These are phyloP conservation scores for Virgularia gustaviana DNA, from an alignment of 92 coral and sea anemone species.

Conservation along the genomic window DNA sequence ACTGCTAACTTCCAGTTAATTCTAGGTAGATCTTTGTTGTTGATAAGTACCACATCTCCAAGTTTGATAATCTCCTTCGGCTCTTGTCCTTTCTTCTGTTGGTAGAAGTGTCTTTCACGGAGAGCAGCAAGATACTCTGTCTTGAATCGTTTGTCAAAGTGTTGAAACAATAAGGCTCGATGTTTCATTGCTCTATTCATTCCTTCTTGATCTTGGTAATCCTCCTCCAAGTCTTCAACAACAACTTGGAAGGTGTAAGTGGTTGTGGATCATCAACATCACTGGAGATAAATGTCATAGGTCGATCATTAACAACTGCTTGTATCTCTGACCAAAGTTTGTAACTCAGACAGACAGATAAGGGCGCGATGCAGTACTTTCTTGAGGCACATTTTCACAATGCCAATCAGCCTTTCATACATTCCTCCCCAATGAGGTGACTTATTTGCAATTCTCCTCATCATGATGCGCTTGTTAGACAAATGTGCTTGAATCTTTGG, in stretches of 20 bases:
- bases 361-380: conserved; percentile 40
- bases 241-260: conserved; percentile 34
- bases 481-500: too few relatives aligned
- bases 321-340: conserved; percentile 42
- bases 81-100: conserved; percentile 35
- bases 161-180: conserved; percentile 26
- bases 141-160: conserved; percentile 49
- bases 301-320: conserved; percentile 51
- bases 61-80: conserved; percentile 31
- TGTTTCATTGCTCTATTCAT: conserved; percentile 34
- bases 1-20: conserved; percentile 42
- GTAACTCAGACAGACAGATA: conserved; percentile 28
- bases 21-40: conserved; percentile 23
- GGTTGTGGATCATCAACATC: too few relatives aligned
- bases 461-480: too few relatives aligned
- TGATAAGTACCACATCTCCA: conserved; percentile 47
- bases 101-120: conserved; percentile 42
- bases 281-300: conserved; percentile 43
- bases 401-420: too few relatives aligned
- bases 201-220: conserved; percentile 42
- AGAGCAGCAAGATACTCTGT: conserved; percentile 48
- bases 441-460: conserved; percentile 41
- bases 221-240: conserved; percentile 36
- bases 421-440: too few relatives aligned
- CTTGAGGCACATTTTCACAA: too few relatives aligned